phyloP scores from a whole-genome alignment of 2,113 vertebrate genomes.

The Meleagris gallopavo region DNA sequence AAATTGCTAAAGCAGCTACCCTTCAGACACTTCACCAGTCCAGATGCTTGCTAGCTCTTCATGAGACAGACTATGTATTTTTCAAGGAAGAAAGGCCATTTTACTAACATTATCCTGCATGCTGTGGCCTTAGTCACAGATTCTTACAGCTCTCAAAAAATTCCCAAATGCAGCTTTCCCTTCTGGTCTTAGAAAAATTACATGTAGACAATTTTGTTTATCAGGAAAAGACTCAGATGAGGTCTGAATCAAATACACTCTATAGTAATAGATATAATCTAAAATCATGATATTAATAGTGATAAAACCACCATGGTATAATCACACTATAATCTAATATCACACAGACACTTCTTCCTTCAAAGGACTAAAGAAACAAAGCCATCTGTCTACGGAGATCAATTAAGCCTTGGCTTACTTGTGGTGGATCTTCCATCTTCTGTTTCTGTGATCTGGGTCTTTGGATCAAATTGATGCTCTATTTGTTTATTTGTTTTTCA shows the following conservation, averaged over 20 bases:
- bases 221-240: not conserved
- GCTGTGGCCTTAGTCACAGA: not conserved
- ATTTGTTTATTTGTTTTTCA: not conserved
- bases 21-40: not conserved
- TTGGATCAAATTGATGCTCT: not conserved
- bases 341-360: not conserved
- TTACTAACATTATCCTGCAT: rapidly evolving
- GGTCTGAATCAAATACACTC: not conserved
- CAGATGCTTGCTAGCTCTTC: not conserved
- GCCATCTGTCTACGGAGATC: not conserved
- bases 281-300: not conserved
- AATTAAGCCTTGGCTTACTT: not conserved
- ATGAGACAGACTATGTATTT: not conserved
- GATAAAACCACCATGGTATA: not conserved
- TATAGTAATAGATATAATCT: not conserved
- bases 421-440: not conserved
- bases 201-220: not conserved
- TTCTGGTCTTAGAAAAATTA: not conserved
- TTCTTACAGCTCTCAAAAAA: not conserved
- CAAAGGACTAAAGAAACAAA: not conserved
- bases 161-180: not conserved
- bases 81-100: not conserved
- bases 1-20: not conserved
- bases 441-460: not conserved
- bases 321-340: not conserved